Base-by-base conservation (phyloP, 2,888 invertebrate species). In the Acholoe squamosa region DNA sequence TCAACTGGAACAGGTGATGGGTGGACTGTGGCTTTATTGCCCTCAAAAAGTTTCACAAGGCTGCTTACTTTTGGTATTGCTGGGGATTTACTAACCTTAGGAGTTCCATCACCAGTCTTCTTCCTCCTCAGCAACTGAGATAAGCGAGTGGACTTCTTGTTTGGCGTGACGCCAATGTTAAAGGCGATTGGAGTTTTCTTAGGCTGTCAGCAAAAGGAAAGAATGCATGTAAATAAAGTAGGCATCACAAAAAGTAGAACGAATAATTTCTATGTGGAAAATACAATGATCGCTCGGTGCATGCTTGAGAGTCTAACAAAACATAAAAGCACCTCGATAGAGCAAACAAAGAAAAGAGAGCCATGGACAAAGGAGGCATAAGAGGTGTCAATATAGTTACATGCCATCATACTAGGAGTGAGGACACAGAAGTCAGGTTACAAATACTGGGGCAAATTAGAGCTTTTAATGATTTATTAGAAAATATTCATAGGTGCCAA, bases 131-230 rank as follows among this genome's bases (percentile, higher is more conserved):
- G 61, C 43, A 91, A 51, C n/a, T 89, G 31, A 22, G 89, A 34
- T 19, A 92, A 67, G 19, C 90, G 90, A 3, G 56, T 0, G 0
- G 89, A 34, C 88, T 92, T 91, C 89, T 91, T n/a, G n/a, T n/a
- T 92, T 10, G 95, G 95, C 43, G 94, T 94, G 92, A 94, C 94
- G 25, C 94, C 94, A 56, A 95, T 93, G 89, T 90, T 94, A 91
- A 94, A 95, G 0, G 94, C 92, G 33, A 94, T 91, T 90, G 86
- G 54, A 0, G 86, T 25, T 22, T 93, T 94, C 22, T 77, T 56
- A 28, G 71, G 25, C 90, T 91, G 88, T 52, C 67, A 34, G 22
- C 43, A 88, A 25, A 90, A 43, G 43, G 43, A 90, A 54, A 31
- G 22, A 25, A 54, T 14, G 19, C 12, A 54, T 19, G 54, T 10